Base-by-base conservation (phyloP, 2,888 invertebrate genomes). In the Callosobruchus maculatus region DNA sequence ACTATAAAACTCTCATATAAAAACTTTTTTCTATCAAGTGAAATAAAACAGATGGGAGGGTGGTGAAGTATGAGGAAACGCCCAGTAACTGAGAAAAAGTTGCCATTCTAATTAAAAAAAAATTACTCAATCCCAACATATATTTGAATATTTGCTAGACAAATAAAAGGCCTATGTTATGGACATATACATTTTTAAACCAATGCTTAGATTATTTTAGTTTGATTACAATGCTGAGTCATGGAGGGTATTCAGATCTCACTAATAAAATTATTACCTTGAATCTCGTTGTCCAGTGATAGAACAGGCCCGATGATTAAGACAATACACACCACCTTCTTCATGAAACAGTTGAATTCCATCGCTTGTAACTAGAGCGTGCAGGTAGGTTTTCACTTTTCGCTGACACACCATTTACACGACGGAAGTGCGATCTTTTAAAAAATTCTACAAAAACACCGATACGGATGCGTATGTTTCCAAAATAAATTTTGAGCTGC, bases 241-340 rank as follows among this genome's bases (percentile, higher is more conserved):
- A 70, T 22, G 67, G n/a, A n/a, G n/a, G n/a, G n/a, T n/a, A n/a
- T 67, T 1, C 67, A 71, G 21, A 18, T 71, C 2, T 21, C 21
- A 0, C 26, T 20, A 9, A 18, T 67, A n/a, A 22, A 18, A 71
- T 74, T 49, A 49, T 67, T 72, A 86, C 86, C 86, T 85, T 83
- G 82, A 77, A 86, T 86, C 73, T 86, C 85, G 77, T 86, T 86
- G 77, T 85, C 84, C 68, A 83, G 83, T 77, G 84, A 83, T 79
- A 82, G 80, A 76, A 80, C 82, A 7, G 49, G 49, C 13, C 49
- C 49, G 49, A 49, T 49, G 49, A 49, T 0, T 13, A 49, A 49
- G 13, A 77, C 76, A 83, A 76, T 78, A 84, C 77, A 74, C 80
- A 81, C 77, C 82, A 82, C 79, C 83, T 85, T 83, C 83, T 83